Conservation (phyloP, 2,113 vertebrate species). For the Cyanistes caeruleus region DNA sequence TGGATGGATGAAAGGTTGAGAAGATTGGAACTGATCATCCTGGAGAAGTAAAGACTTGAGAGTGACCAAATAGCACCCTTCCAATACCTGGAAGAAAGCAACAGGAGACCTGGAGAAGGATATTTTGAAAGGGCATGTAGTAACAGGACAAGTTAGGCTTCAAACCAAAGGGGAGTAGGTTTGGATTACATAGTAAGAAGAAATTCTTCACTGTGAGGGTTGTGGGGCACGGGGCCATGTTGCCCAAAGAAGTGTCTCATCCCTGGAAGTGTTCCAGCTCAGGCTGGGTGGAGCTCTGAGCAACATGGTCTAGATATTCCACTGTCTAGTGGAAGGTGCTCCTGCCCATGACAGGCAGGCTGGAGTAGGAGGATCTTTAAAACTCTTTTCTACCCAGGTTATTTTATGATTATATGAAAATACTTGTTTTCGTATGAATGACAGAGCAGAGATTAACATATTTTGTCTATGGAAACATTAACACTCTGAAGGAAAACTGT, state of each 20-base stretch:
- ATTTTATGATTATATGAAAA: background rate
- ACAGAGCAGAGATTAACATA: background rate
- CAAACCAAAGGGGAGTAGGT: background rate
- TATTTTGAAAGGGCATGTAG: background rate
- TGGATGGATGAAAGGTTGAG: background rate
- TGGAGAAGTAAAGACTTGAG: background rate
- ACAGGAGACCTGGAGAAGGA: background rate
- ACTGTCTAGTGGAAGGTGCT: background rate
- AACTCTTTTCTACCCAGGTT: background rate
- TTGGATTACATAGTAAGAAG: background rate
- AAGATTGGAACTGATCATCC: background rate
- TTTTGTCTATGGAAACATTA: background rate
- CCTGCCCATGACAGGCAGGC: background rate
- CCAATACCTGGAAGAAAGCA: background rate
- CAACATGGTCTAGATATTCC: accelerated
- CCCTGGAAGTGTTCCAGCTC: background rate
- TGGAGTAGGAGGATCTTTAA: background rate
- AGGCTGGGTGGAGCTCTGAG: background rate
- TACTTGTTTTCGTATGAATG: background rate
- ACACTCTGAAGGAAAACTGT: background rate
- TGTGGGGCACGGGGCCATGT: background rate
- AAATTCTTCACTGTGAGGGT: background rate
- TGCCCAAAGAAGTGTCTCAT: background rate
- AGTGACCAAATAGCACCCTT: background rate
- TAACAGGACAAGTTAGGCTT: background rate